phyloP scores from a whole-genome alignment of 92 coral and sea anemone genomes.

The Zoanthus solanderi region DNA sequence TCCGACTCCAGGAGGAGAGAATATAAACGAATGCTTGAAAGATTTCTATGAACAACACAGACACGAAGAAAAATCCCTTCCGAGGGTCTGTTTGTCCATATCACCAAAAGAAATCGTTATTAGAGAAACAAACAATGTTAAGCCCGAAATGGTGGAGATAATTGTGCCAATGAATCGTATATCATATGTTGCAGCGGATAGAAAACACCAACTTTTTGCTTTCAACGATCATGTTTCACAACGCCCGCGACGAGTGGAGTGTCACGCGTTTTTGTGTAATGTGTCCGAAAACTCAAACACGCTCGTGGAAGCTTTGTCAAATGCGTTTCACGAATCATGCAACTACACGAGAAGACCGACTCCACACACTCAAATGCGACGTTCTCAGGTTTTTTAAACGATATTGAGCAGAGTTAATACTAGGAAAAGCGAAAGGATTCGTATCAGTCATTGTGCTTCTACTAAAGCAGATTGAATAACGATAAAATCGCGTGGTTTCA shows the following conservation, averaged over 20 bases:
- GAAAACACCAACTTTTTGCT: slow-evolving; percentile 88
- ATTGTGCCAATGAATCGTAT: slow-evolving; percentile 74
- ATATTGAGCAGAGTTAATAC: background rate
- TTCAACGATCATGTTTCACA: slow-evolving; percentile 93
- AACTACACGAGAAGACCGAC: slow-evolving; percentile 21
- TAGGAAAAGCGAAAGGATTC: background rate
- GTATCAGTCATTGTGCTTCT: slow-evolving; percentile 11
- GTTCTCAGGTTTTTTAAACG: slow-evolving; percentile 15
- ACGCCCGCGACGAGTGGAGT: slow-evolving; percentile 76
- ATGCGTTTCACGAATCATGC: slow-evolving; percentile 68
- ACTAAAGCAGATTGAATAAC: background rate
- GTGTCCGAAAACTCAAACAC: slow-evolving; percentile 85
- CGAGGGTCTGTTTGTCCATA: slow-evolving; percentile 76
- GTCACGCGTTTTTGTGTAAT: slow-evolving; percentile 81
- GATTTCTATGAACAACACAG: slow-evolving; percentile 66
- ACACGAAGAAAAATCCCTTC: slow-evolving; percentile 49
- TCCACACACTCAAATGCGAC: slow-evolving; percentile 24
- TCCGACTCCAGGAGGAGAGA: slow-evolving; percentile 76
- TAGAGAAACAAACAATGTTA: slow-evolving; percentile 54
- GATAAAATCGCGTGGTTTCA: background rate
- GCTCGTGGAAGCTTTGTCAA: slow-evolving; percentile 75
- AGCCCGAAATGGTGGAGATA: slow-evolving; percentile 58
- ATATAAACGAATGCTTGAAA: slow-evolving; percentile 70
- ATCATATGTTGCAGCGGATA: slow-evolving; percentile 85
- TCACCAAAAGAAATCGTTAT: slow-evolving; percentile 65